Base-by-base conservation (phyloP, 2,797 vertebrate genomes). In the Acanthornis magna region DNA sequence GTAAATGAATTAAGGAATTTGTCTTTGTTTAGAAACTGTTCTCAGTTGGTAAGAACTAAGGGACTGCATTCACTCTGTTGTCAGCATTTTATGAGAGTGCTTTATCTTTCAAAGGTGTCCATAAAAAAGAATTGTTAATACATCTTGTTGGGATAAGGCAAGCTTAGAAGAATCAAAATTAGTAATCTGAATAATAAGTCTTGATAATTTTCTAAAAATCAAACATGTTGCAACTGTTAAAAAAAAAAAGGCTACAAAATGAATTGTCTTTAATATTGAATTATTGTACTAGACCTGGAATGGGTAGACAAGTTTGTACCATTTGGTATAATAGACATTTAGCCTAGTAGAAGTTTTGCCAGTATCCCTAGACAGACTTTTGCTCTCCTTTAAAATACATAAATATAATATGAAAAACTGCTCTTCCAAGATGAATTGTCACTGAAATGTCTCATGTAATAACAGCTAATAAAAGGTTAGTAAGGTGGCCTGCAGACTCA, bases 91-190 rank as follows among this genome's bases (percentile, higher is more conserved):
- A 79, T 65, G 23, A 25, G 22, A 83, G 73, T 76, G 36, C 48
- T 93, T 89, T 92, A 27, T 90, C 58, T 94, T 94, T 88, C 86
- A 82, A 86, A 95, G 65, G 57, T 50, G 77, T 84, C 23, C 57
- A 32, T 78, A 32, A 83, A 93, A 96, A 84, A 79, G 48, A 66
- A 63, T 84, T 18, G 34, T 84, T 92, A 74, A 77, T 43, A 58
- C 42, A 70, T 85, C 61, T 82, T 86, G 14, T 67, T 66, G 30
- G 32, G 50, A 25, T 61, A 55, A 83, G 66, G 48, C 57, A 83
- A 68, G 20, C 32, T 73, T 67, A 71, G 42, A 78, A 62, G 16
- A 85, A 88, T 32, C 30, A 26, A 86, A 80, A 63, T 25, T 57
- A 80, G 22, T 76, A 61, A 84, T 81, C 10, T 18, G 45, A 73